Evolutionary conservation across 2,888 invertebrate species (phyloP).

Genomic region (Suillia variegata): DNA sequence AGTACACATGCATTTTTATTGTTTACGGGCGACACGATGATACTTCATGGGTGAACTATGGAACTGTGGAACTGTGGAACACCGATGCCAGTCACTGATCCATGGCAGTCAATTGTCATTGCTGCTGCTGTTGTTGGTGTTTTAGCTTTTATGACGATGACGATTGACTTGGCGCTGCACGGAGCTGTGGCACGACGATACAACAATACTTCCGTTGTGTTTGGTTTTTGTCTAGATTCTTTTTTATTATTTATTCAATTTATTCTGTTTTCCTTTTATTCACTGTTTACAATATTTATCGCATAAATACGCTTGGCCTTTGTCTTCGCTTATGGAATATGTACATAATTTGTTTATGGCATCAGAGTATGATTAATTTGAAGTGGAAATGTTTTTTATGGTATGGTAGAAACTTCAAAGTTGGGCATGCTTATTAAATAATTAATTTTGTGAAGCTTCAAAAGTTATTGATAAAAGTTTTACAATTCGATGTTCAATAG

Average conservation of each 20-base stretch:
- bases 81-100: conserved; percentile 47
- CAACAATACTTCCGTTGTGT: conserved; percentile 8
- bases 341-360: conserved; percentile 10
- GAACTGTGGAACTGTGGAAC: conserved; percentile 7
- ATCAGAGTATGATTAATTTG: not conserved
- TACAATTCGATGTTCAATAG: too few species aligned
- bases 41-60: conserved; percentile 12
- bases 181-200: not conserved
- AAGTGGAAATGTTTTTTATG: not conserved
- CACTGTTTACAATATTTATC: not conserved
- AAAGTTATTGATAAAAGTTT: too few species aligned
- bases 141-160: not conserved
- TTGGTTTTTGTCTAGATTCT: not conserved
- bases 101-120: conserved; percentile 45
- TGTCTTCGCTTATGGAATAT: conserved; percentile 3
- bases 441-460: too few species aligned
- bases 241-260: conserved; percentile 1
- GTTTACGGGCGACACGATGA: conserved; percentile 9
- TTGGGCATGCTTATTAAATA: too few species aligned
- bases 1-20: conserved; percentile 9
- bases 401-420: too few species aligned
- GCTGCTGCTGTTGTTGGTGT: conserved; percentile 19
- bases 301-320: conserved; percentile 1
- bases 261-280: conserved; percentile 14
- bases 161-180: not conserved